Percentiles rank a stretch among this genome's conserved stretches.
Evolutionary conservation across 2,797 vertebrate genomes (phyloP).

Genomic region (Trachops cirrhosus): DNA sequence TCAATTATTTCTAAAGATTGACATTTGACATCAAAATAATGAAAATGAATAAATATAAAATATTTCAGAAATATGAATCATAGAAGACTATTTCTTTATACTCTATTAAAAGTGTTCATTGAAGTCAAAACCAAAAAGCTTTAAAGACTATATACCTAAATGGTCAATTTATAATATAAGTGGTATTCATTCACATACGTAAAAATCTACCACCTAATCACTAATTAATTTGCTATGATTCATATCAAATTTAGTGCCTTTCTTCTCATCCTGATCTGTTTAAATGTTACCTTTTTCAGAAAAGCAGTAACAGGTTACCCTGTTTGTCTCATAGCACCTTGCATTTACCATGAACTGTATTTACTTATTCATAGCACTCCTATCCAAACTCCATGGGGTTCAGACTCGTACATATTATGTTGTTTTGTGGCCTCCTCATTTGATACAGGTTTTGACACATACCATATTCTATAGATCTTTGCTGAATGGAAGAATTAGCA

Average conservation of each 20-base stretch:
- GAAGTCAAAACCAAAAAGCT: background rate
- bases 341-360: background rate
- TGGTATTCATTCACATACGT: background rate
- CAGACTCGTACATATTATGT: background rate
- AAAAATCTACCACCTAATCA: background rate
- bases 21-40: slow-evolving; percentile 18
- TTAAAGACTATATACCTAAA: background rate
- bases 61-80: slow-evolving; percentile 26
- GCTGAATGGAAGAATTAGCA: background rate
- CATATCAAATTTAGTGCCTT: background rate
- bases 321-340: background rate
- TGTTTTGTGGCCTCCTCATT: background rate
- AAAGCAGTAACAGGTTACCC: background rate
- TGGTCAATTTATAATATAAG: background rate
- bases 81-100: background rate
- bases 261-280: background rate
- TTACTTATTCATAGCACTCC: background rate
- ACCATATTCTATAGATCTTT: background rate
- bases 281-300: background rate
- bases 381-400: background rate
- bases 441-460: background rate
- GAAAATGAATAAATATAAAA: background rate
- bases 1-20: background rate
- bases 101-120: background rate
- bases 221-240: background rate